These are phyloP conservation scores for Ptychochromis oligacanthus DNA, from an alignment of 2,113 vertebrate species.

Conservation along the genomic window DNA sequence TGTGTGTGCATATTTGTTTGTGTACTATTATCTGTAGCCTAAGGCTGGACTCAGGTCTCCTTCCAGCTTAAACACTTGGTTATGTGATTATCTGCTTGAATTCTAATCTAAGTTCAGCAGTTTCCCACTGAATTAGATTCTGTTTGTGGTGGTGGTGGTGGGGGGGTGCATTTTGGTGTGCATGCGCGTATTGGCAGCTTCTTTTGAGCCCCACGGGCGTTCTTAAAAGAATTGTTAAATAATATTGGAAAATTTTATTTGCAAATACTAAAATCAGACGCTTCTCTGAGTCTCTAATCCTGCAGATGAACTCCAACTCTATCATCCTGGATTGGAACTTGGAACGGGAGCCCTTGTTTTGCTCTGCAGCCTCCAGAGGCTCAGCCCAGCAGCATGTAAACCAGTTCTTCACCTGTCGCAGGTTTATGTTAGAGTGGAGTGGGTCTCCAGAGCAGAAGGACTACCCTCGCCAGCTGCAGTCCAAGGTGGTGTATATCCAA, in stretches of 20 bases:
- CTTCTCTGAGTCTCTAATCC: too few species aligned
- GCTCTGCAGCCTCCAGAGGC: neutral
- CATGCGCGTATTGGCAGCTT: too few species aligned
- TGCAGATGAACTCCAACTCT: too few species aligned
- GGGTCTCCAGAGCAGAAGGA: neutral
- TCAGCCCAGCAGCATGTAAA: neutral
- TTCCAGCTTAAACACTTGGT: neutral
- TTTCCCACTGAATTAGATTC: neutral
- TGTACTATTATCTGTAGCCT: neutral
- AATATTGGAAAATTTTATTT: neutral
- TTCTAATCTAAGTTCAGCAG: neutral
- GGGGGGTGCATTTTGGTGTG: too few species aligned
- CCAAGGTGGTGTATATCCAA: neutral
- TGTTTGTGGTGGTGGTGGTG: neutral
- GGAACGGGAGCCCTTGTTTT: neutral
- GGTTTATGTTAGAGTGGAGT: neutral
- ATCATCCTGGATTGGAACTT: too few species aligned
- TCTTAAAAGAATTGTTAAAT: neutral
- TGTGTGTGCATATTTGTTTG: neutral
- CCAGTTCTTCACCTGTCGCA: neutral
- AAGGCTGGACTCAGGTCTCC: neutral
- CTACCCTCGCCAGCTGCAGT: neutral
- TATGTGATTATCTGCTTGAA: neutral
- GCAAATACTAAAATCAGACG: neutral
- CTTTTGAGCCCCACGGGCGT: too few species aligned